phyloP scores from a whole-genome alignment of 2,113 vertebrate genomes.

The Ophiodon elongatus region DNA sequence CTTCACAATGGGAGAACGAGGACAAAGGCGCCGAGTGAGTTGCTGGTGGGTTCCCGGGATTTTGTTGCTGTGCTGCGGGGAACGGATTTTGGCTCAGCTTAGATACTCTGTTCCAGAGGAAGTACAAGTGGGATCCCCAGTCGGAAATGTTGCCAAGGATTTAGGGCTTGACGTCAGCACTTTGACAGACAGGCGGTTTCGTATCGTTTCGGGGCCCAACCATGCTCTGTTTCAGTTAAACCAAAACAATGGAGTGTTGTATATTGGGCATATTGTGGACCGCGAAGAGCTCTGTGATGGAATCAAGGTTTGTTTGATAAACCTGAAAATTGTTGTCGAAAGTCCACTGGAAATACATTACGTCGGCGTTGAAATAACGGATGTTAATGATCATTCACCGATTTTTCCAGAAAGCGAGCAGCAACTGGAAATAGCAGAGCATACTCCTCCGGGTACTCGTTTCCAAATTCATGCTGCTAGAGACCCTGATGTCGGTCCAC shows the following conservation, averaged over 20 bases:
- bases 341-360: constrained; percentile 82
- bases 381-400: constrained; percentile 78
- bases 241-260: constrained; percentile 75
- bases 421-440: constrained; percentile 72
- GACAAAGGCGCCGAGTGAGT: constrained; percentile 55
- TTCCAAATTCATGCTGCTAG: constrained; percentile 76
- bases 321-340: constrained; percentile 81
- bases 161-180: constrained; percentile 73
- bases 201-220: constrained; percentile 75
- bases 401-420: constrained; percentile 71
- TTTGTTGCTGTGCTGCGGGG: constrained; percentile 56
- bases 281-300: constrained; percentile 78
- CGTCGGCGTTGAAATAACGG: constrained; percentile 77
- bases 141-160: constrained; percentile 83
- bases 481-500: constrained; percentile 70
- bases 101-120: constrained; percentile 77
- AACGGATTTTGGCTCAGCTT: constrained; percentile 54
- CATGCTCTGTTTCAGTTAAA: constrained; percentile 75
- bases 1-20: constrained; percentile 42
- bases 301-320: constrained; percentile 70
- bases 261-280: constrained; percentile 64
- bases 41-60: constrained; percentile 45
- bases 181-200: constrained; percentile 67
- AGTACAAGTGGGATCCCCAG: constrained; percentile 57
- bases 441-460: constrained; percentile 62